Evolutionary conservation across 2,113 vertebrate genomes (phyloP), one percentile per base, ranked within the genome.

Genomic region (Colinus virginianus): DNA sequence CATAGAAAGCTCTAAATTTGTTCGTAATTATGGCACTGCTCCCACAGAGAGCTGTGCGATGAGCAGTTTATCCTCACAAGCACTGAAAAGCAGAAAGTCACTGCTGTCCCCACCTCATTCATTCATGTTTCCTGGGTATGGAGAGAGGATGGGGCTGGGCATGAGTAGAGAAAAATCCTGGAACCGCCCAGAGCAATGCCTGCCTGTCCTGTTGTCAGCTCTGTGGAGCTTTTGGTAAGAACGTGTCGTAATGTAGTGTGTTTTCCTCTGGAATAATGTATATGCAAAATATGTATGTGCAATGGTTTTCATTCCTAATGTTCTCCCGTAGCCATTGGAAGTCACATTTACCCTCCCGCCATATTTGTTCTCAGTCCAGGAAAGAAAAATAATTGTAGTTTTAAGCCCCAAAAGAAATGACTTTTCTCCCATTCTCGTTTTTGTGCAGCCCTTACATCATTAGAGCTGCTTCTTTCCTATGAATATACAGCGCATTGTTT

Each of bases 401-500:
- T 59, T 64, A 78, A 90, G 53, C 18, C 62, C 23, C 42, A 5
- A 64, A 93, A 78, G 43, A 94, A 94, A 90, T 75, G 56, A 69
- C 25, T 88, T 9, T 80, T 87, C 36, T 78, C 36, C 68, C 1
- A 2, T 94, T 83, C 86, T 71, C 68, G 66, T 69, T 91, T 71
- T 45, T 74, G 34, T 70, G 94, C 87, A 95, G 70, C 79, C 59
- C 84, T 63, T 75, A 22, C 68, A 88, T 88, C 85, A 46, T 96
- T 95, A 95, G 91, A 95, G 68, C 76, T 88, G 59, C 72, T 90
- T 84, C 87, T 80, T 91, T 70, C 63, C 91, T 79, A 38, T 25
- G 49, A 70, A 91, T 76, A 66, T 61, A 84, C 66, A 76, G 83
- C 11, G 28, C 81, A 77, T 92, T 97, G 97, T 97, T 98, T 96